Evolutionary conservation across 2,797 vertebrate species (phyloP).

Genomic region (Neopelma chrysocephalum): DNA sequence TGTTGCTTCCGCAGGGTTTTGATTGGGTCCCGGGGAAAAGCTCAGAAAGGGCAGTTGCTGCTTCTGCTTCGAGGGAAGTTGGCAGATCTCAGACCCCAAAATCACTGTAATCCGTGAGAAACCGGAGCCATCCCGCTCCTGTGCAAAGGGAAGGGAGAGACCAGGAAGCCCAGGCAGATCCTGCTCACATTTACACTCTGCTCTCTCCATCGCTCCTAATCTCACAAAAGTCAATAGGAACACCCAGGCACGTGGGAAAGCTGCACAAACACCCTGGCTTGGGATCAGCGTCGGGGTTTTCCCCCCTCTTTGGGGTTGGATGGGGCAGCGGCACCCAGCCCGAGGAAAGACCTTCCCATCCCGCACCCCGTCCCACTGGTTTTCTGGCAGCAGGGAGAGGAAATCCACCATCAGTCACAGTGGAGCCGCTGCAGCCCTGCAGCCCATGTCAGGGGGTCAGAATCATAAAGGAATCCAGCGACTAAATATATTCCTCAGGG

Average conservation of each 20-base stretch:
- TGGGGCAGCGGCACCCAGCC: neutral
- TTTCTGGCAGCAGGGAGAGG: neutral
- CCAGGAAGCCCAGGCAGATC: constrained; percentile 33
- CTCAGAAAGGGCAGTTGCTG: neutral
- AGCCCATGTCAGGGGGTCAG: neutral
- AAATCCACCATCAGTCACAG: neutral
- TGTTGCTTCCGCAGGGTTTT: constrained; percentile 16
- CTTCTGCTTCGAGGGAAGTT: neutral
- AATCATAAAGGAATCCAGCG: neutral
- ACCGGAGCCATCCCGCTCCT: neutral
- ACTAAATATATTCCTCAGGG: neutral
- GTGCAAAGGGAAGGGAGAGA: neutral
- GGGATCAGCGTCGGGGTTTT: neutral
- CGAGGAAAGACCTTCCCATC: neutral
- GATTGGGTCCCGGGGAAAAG: neutral
- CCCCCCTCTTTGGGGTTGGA: neutral
- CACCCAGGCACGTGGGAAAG: constrained; percentile 26
- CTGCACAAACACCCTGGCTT: neutral
- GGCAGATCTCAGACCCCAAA: neutral
- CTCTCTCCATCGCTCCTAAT: neutral
- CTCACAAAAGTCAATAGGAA: constrained; percentile 54
- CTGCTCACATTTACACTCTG: neutral
- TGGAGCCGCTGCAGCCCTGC: neutral
- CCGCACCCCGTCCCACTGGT: neutral
- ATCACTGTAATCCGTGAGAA: neutral